Evolutionary conservation across 2,113 vertebrate species (phyloP).

Genomic region (Crotalus viridis): DNA sequence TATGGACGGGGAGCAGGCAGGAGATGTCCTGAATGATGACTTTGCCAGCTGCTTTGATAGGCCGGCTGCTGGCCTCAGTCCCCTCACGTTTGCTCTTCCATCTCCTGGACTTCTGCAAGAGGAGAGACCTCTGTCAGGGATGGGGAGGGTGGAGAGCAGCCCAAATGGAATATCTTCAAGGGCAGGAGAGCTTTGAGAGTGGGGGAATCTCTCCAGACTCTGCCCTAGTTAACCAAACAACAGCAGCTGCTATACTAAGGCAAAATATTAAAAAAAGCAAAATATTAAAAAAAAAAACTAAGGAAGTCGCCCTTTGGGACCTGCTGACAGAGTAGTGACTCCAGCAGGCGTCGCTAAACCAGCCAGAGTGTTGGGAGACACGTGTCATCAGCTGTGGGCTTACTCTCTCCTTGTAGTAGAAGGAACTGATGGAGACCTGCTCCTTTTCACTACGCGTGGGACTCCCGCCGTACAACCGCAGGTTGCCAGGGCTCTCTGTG

Average conservation of each 20-base stretch:
- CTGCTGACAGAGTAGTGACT: background rate
- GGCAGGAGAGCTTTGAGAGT: constrained; percentile 54
- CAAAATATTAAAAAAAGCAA: too few relatives aligned
- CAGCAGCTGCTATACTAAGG: constrained; percentile 60
- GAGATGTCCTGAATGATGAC: constrained; percentile 96
- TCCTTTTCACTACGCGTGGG: constrained; percentile 94
- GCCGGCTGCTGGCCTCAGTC: constrained; percentile 78
- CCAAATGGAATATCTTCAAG: background rate
- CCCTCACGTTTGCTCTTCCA: constrained; percentile 95
- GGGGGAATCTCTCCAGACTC: constrained; percentile 60
- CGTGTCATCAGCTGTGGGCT: constrained; percentile 43
- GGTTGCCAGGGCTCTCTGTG: constrained; percentile 86
- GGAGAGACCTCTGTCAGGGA: constrained; percentile 23
- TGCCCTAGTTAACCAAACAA: constrained; percentile 45
- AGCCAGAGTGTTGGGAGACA: background rate
- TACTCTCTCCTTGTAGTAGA: constrained; percentile 99
- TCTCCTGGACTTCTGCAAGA: constrained; percentile 88
- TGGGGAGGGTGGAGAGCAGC: background rate
- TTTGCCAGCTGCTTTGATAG: constrained; percentile 94
- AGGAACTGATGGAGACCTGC: constrained; percentile 96
- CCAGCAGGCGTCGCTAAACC: background rate
- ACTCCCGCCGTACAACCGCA: constrained; percentile 91
- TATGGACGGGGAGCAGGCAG: constrained; percentile 92
- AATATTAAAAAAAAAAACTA: background rate
- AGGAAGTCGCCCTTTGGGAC: background rate